phyloP scores from a whole-genome alignment of 2,888 invertebrate species.

The Mechanitis mazaeus region DNA sequence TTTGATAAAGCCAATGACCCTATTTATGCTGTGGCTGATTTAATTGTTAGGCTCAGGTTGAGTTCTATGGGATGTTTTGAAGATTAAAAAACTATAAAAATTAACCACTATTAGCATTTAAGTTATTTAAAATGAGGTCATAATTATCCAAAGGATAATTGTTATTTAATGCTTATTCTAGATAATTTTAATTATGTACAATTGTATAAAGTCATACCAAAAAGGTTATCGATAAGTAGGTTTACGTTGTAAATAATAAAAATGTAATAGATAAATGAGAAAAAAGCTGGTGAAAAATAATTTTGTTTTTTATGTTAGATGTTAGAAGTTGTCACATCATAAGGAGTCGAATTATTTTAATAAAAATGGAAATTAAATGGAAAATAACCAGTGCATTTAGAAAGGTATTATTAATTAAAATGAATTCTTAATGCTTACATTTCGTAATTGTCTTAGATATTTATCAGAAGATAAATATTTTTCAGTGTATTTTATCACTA shows the following conservation, averaged over 20 bases:
- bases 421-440: not conserved
- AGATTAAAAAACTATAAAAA: slow-evolving; percentile 29
- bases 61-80: slow-evolving; percentile 45
- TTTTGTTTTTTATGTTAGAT: not conserved
- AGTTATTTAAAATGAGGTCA: not conserved
- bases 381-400: not conserved
- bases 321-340: not conserved
- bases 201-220: not conserved
- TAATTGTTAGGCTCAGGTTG: slow-evolving; percentile 47
- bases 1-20: slow-evolving; percentile 54
- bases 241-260: too few relatives aligned
- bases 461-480: not conserved
- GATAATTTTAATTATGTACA: not conserved
- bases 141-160: not conserved
- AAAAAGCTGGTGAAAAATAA: not conserved
- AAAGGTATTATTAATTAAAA: not conserved
- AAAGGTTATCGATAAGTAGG: slow-evolving; percentile 1
- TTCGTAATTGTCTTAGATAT: not conserved
- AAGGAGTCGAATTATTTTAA: not conserved
- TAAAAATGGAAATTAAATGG: not conserved
- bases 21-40: slow-evolving; percentile 53
- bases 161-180: too few relatives aligned
- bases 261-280: not conserved
- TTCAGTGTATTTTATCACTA: not conserved
- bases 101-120: not conserved